Conservation (phyloP, 2,113 vertebrate species). For the Rattus norvegicus region GRCr8 NC_086019.1:205928001-205928500, state of each 20-base stretch:
- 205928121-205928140: not conserved
- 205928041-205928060: not conserved
- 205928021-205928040: no score
- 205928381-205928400: no score
- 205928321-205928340: not conserved
- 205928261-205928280: not conserved
- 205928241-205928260: not conserved
- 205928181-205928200: not conserved
- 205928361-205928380: not conserved
- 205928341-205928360: not conserved
- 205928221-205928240: not conserved
- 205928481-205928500: rapidly evolving
- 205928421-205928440: no score
- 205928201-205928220: not conserved
- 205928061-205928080: not conserved
- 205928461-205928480: not conserved
- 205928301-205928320: not conserved
- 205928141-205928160: not conserved
- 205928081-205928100: not conserved
- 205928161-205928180: not conserved
- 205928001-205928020: no score
- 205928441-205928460: no score
- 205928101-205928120: not conserved
- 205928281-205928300: not conserved
- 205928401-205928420: no score